Conservation (phyloP, 2,113 vertebrate species). For the Lethenteron camtschaticum region DNA sequence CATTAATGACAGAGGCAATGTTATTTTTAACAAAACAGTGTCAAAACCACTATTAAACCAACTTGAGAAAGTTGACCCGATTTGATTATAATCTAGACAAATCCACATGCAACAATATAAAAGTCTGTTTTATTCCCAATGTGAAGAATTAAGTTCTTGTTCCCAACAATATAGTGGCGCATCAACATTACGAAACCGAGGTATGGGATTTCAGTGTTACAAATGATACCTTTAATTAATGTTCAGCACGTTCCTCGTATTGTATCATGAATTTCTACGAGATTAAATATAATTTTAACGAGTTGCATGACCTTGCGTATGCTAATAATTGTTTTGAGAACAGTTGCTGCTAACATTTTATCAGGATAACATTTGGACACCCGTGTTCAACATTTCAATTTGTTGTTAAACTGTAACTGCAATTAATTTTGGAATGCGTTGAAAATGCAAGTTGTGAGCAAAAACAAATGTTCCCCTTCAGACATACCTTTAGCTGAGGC, state of each 20-base stretch:
- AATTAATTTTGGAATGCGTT: neutral
- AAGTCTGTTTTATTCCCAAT: neutral
- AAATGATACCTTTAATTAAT: too few species aligned
- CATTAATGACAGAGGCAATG: conserved; percentile 8
- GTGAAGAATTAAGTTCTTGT: neutral
- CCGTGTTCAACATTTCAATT: neutral
- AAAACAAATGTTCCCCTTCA: too few species aligned
- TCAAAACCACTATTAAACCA: neutral
- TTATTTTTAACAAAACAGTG: conserved; percentile 9
- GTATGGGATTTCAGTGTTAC: too few species aligned
- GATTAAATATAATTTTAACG: neutral
- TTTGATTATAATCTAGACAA: neutral
- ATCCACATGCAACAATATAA: neutral
- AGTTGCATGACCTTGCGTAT: neutral
- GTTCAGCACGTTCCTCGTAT: too few species aligned
- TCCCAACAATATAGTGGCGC: too few species aligned
- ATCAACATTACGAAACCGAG: too few species aligned
- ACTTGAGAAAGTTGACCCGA: neutral
- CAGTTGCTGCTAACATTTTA: neutral
- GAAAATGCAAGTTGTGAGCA: neutral
- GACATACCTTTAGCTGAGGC: conserved; percentile 75
- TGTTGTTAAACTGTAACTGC: neutral
- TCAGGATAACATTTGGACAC: neutral
- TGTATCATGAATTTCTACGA: too few species aligned
- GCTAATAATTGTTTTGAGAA: neutral